Percentiles rank a stretch among this genome's conserved stretches.
Evolutionary conservation across 1,140 invertebrate genomes (phyloP).

Genomic region (Euglossa dilemma): DNA sequence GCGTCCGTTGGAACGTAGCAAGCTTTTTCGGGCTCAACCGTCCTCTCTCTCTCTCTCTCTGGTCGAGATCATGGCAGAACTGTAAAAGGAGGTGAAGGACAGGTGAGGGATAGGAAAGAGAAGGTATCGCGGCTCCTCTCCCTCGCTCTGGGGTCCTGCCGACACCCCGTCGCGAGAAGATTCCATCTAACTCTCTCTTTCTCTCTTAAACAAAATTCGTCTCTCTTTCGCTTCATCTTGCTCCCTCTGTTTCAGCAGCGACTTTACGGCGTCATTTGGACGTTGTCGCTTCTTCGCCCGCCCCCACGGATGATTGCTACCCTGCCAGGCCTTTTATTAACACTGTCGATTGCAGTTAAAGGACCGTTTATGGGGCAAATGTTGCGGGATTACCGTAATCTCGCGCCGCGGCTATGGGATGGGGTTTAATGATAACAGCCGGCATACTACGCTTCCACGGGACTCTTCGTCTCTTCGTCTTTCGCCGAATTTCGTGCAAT

Average conservation of each 20-base stretch:
- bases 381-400: slow-evolving; percentile 2
- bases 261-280: slow-evolving; percentile 38
- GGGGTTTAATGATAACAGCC: neutral
- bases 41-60: slow-evolving; percentile 45
- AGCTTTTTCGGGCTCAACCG: neutral
- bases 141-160: slow-evolving; percentile 1
- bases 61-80: slow-evolving; percentile 43
- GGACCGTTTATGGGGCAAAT: slow-evolving; percentile 3
- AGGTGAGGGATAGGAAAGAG: slow-evolving; percentile 49
- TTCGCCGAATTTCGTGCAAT: no score
- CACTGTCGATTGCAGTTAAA: slow-evolving; percentile 21
- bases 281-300: slow-evolving; percentile 1
- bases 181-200: slow-evolving; percentile 20
- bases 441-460: no score
- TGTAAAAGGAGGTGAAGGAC: slow-evolving; percentile 63
- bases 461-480: no score
- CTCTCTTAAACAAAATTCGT: no score
- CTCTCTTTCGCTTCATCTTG: neutral
- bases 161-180: slow-evolving; percentile 29
- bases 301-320: slow-evolving; percentile 11
- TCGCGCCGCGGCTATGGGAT: neutral
- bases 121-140: slow-evolving; percentile 8
- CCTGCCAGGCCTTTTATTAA: slow-evolving; percentile 31
- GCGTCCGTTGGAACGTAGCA: slow-evolving; percentile 4
- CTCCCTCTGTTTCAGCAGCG: neutral